Conservation (phyloP, 2,797 vertebrate genomes). For the Platalea minor region DNA sequence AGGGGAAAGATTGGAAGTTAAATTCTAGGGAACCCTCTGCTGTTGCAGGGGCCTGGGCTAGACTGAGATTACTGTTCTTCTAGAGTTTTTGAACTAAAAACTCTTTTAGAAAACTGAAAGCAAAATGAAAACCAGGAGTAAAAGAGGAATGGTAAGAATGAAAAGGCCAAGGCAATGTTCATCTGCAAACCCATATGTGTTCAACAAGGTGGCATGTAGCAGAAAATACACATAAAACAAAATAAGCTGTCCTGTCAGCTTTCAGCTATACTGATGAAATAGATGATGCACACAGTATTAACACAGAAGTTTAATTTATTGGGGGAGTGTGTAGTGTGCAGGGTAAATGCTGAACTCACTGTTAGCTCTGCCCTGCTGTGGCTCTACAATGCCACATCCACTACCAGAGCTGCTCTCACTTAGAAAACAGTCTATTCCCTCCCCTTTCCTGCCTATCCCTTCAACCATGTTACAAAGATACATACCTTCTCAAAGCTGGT, state of each 20-base stretch:
- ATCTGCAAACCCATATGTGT: rapidly evolving
- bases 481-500: background rate
- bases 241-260: background rate
- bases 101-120: background rate
- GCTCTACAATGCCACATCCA: background rate
- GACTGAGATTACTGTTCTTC: background rate
- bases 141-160: background rate
- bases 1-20: background rate
- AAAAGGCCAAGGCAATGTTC: background rate
- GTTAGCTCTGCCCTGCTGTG: background rate
- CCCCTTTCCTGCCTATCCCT: background rate
- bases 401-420: background rate
- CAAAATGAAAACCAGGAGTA: background rate
- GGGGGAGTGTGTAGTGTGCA: rapidly evolving
- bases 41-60: background rate
- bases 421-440: background rate
- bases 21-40: background rate
- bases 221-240: background rate
- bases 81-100: background rate
- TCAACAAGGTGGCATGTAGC: background rate
- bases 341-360: background rate
- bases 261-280: background rate
- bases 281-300: background rate
- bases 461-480: background rate
- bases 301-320: background rate